Base-by-base conservation (phyloP, 2,888 invertebrate species). In the Isoperla grammatica region DNA sequence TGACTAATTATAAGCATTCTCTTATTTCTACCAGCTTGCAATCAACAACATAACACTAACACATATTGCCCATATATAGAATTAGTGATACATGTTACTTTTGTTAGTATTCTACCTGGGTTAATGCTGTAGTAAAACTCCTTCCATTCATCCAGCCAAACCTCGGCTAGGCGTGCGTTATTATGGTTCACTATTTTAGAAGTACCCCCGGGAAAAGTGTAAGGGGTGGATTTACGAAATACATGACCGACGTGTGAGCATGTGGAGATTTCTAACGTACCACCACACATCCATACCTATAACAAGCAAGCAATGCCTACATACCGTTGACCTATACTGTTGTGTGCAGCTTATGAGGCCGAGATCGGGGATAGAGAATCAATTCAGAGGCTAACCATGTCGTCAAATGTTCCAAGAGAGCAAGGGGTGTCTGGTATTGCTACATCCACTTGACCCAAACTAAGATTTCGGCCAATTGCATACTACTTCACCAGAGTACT, bases 71-170 rank as follows among this genome's bases (percentile, higher is more conserved):
- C 13, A 40, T 4, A n/a, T n/a, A 40, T 6, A 40, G 15, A 12
- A 12, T 40, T 40, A 40, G n/a, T 40, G n/a, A 13, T 15, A 13
- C 15, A 3, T 12, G 42, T 15, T 40, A 13, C 15, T 40, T 6
- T 3, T 40, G 42, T 40, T 15, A 40, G 15, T 45, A 35, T 13
- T 53, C 53, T 53, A 94, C 95, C 94, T 88, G 95, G 95, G 83
- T 95, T 95, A 82, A 95, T 93, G 81, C 90, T 92, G 88, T 93
- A 95, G 88, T 94, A 95, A 87, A 96, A 95, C 76, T 91, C 90
- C 84, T 94, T 94, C 90, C 97, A 97, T 74, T 96, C 94, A 81
- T 98, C 98, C 79, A 99, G 87, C 98, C 98, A 99, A 71, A 98
- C 98, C 78, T 96, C 95, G 67, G 95, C 97, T 72, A 97, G 89